Evolutionary conservation across 2,797 vertebrate species (phyloP).

Genomic region (Carapus acus): DNA sequence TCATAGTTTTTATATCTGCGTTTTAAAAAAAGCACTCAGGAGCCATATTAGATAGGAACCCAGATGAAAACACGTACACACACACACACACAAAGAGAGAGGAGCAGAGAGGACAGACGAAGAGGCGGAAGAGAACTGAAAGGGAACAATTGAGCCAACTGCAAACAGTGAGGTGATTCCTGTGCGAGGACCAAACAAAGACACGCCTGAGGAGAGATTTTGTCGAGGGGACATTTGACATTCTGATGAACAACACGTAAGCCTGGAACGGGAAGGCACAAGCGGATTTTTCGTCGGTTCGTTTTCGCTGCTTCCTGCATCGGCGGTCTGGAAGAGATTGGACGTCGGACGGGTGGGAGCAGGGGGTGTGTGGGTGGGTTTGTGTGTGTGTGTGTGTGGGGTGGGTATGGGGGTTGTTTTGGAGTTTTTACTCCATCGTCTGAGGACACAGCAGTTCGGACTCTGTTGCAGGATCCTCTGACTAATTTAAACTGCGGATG

Average conservation of each 20-base stretch:
- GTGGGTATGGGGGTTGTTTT: slow-evolving; percentile 27
- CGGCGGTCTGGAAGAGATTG: slow-evolving; percentile 10
- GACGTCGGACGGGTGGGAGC: no score
- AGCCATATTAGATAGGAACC: slow-evolving; percentile 72
- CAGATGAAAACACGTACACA: slow-evolving; percentile 33
- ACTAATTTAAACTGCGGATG: slow-evolving; percentile 39
- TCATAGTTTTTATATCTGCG: slow-evolving; percentile 63
- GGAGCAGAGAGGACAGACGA: slow-evolving; percentile 11
- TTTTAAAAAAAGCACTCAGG: slow-evolving; percentile 71
- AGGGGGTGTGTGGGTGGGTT: no score
- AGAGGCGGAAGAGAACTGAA: slow-evolving; percentile 48
- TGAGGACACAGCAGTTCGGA: slow-evolving; percentile 37
- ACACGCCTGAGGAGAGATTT: slow-evolving; percentile 33
- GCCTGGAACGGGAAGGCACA: slow-evolving; percentile 42
- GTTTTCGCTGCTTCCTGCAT: slow-evolving; percentile 40
- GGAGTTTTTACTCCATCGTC: slow-evolving; percentile 4
- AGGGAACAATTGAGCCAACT: slow-evolving; percentile 47
- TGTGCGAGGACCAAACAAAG: no score
- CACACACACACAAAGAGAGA: no score
- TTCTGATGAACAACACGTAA: slow-evolving; percentile 40
- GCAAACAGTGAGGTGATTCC: slow-evolving; percentile 29
- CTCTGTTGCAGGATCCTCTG: slow-evolving; percentile 30
- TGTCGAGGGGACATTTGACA: slow-evolving; percentile 27
- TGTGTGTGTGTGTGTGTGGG: no score
- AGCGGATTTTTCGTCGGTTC: slow-evolving; percentile 20